Base-by-base conservation (phyloP, 2,888 invertebrate genomes). In the Andricus curvator region DNA sequence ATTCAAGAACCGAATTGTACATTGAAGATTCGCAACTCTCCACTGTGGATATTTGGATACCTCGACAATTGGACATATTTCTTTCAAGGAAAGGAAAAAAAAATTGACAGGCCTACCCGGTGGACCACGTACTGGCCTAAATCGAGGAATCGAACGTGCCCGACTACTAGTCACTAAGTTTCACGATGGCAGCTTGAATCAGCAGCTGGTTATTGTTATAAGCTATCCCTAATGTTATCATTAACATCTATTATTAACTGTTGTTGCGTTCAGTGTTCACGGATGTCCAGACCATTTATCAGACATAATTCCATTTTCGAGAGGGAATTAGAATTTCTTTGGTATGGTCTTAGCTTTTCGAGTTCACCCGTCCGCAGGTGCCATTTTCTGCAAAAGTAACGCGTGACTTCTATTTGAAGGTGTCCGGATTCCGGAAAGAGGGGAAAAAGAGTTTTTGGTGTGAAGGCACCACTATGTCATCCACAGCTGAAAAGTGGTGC, bases 91-190 rank as follows among this genome's bases (percentile, higher is more conserved):
- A 68, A 81, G 65, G 51, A 37, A 37, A 62, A 78, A 84, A 83
- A 83, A 87, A 83, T 82, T 65, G 56, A 25, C 70, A 70, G 88
- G 85, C 87, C 87, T 88, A 88, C 78, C 65, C 80, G 78, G 84
- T 83, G 82, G 80, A 85, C 60, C 29, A 70, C 8, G 48, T 64
- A 66, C 67, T 83, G 86, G 87, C 88, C 88, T 88, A 88, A 87
- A 67, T 64, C 82, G 78, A 82, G 29, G n/a, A 60, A 68, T 82
- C 83, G 80, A 48, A 20, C 48, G 67, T 85, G 81, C 84, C 85
- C 84, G 70, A 81, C 83, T 84, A 83, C 88, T 88, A 88, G 88
- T 88, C 88, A 88, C 82, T 84, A 78, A 85, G 81, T 83, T 85
- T 70, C 78, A 82, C 81, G 82, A 84, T 83, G 80, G 37, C 65